Evolutionary conservation across 2,797 vertebrate genomes (phyloP).

Genomic region (Sebastiscus albofasciatus): DNA sequence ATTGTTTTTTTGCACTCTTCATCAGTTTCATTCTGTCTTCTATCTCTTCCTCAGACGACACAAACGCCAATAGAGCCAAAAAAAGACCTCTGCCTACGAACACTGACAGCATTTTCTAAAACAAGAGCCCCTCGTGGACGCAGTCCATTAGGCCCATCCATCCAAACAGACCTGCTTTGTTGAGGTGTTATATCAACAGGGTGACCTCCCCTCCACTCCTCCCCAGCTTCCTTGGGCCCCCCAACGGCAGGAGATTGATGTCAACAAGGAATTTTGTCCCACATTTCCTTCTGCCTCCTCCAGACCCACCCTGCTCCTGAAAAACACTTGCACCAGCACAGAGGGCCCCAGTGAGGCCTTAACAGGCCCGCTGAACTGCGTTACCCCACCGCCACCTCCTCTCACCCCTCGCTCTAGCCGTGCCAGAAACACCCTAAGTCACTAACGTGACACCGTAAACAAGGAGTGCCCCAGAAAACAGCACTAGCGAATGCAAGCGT

Average conservation of each 20-base stretch:
- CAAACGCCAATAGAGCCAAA: slow-evolving; percentile 27
- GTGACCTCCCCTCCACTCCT: slow-evolving; percentile 78
- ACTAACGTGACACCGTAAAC: slow-evolving; percentile 75
- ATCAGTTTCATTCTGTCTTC: slow-evolving; percentile 28
- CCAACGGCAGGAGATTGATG: slow-evolving; percentile 86
- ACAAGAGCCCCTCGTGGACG: slow-evolving; percentile 72
- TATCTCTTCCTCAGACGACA: slow-evolving; percentile 45
- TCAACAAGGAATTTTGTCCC: slow-evolving; percentile 85
- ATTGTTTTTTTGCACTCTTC: slow-evolving; percentile 31
- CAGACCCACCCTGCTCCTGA: slow-evolving; percentile 70
- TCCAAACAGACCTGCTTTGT: slow-evolving; percentile 86
- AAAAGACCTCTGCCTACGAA: slow-evolving; percentile 29
- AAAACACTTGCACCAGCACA: slow-evolving; percentile 81
- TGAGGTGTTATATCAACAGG: slow-evolving; percentile 87
- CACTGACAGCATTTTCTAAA: slow-evolving; percentile 69
- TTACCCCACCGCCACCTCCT: slow-evolving; percentile 60
- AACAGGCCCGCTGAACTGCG: slow-evolving; percentile 67
- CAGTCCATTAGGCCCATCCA: slow-evolving; percentile 79
- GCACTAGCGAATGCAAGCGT: slow-evolving; percentile 38
- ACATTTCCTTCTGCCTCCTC: slow-evolving; percentile 75
- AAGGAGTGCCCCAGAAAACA: slow-evolving; percentile 71
- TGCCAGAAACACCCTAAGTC: slow-evolving; percentile 75
- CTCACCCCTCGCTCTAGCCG: slow-evolving; percentile 54
- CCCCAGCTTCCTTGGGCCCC: slow-evolving; percentile 82
- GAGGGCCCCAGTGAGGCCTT: slow-evolving; percentile 76